These are phyloP conservation scores for Mus caroli DNA, from an alignment of 2,797 vertebrate species.

Conservation along the genomic window DNA sequence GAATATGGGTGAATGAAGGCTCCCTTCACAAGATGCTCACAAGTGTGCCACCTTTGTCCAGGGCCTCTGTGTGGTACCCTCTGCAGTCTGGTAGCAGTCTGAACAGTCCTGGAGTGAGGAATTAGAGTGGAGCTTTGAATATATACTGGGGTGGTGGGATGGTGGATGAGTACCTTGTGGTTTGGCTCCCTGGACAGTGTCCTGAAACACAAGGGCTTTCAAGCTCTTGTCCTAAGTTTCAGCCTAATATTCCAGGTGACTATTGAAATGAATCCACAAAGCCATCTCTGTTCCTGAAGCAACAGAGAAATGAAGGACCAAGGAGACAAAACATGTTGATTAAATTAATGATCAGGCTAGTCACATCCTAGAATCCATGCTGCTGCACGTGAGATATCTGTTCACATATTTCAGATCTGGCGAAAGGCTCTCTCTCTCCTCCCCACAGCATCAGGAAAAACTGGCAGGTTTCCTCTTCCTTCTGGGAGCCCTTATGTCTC, in stretches of 20 bases:
- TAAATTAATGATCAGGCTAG: background rate
- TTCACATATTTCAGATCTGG: constrained; percentile 7
- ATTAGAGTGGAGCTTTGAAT: no score
- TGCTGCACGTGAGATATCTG: background rate
- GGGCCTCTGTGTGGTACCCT: background rate
- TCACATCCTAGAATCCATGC: background rate
- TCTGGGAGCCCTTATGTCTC: background rate
- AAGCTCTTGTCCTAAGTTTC: background rate
- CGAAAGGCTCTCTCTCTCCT: background rate
- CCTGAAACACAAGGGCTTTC: background rate
- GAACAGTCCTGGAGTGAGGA: background rate
- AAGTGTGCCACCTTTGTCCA: background rate
- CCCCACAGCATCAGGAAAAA: background rate
- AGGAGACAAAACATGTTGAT: background rate
- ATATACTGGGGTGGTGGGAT: background rate
- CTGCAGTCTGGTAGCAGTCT: background rate
- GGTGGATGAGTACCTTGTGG: background rate
- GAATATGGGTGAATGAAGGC: background rate
- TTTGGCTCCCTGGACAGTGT: background rate
- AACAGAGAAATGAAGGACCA: background rate
- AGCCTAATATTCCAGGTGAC: background rate
- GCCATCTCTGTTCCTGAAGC: background rate
- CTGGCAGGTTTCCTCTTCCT: background rate
- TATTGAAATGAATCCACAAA: constrained; percentile 41
- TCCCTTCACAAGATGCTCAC: background rate